Conservation (phyloP, 37 sponge, comb jelly and placozoan genomes). For the Diacarnus erythraeanus region DNA sequence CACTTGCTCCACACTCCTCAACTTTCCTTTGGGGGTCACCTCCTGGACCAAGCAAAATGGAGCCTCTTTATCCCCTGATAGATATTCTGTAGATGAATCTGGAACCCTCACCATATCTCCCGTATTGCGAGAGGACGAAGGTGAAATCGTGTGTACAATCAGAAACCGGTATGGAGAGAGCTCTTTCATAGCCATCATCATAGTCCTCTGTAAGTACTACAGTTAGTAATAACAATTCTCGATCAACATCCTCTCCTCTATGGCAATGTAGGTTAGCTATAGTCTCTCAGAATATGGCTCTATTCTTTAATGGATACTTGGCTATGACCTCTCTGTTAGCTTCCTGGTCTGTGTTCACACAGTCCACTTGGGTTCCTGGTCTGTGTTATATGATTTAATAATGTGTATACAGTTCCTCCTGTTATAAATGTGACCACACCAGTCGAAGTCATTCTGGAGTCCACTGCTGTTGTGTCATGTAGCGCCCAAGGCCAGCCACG, state of each 20-base stretch:
- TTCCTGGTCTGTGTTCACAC: no score
- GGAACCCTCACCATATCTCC: conserved; percentile 14
- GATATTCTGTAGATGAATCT: not conserved
- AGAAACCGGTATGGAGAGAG: conserved; percentile 44
- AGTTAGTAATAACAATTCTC: not conserved
- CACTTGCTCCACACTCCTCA: conserved; percentile 30
- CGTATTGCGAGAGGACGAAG: conserved; percentile 31
- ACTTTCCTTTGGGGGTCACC: conserved; percentile 31
- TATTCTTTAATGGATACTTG: no score
- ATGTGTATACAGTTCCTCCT: conserved; percentile 52
- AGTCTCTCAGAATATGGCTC: no score
- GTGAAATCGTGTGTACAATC: conserved; percentile 21
- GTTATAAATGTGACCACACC: conserved; percentile 1
- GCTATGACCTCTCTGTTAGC: no score
- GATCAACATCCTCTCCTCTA: no score
- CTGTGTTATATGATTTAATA: no score
- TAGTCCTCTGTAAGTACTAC: conserved; percentile 1
- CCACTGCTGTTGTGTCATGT: conserved; percentile 13
- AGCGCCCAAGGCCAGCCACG: conserved; percentile 22
- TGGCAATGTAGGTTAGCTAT: no score
- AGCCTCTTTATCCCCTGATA: not conserved
- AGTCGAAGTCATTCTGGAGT: conserved; percentile 12
- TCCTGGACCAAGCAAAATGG: conserved; percentile 21
- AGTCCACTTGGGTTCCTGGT: no score
- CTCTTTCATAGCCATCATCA: not conserved